phyloP scores from a whole-genome alignment of 2,797 vertebrate species.

The Cuculus canorus region DNA sequence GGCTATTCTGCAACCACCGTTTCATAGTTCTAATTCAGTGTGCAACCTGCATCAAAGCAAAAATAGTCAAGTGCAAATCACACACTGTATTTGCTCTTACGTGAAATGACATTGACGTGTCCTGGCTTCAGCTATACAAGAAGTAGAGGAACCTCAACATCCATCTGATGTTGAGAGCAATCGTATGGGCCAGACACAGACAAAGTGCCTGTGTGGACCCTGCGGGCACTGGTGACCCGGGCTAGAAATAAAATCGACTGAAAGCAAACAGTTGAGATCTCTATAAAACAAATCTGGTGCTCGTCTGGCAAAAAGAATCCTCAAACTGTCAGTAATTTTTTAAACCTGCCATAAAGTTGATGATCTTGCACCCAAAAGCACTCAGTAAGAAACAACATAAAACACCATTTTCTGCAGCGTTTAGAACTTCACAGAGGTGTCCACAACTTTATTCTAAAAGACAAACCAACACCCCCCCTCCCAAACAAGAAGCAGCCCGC shows the following conservation, averaged over 20 bases:
- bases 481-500: background rate
- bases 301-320: background rate
- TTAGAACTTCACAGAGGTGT: background rate
- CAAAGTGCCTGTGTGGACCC: background rate
- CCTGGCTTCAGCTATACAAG: background rate
- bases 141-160: background rate
- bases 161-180: background rate
- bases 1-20: background rate
- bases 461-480: too few species aligned
- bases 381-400: background rate
- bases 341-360: background rate
- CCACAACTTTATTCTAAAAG: background rate
- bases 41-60: background rate
- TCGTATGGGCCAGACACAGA: background rate
- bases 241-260: background rate
- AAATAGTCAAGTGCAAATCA: background rate
- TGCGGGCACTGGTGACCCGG: background rate
- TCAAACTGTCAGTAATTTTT: background rate
- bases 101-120: background rate
- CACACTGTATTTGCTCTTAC: background rate
- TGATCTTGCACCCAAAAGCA: background rate
- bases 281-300: background rate
- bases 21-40: slow-evolving; percentile 8
- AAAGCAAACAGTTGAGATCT: background rate
- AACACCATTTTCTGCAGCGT: background rate